Evolutionary conservation across 2,113 vertebrate genomes (phyloP).

Genomic region (Anser brachyrhynchus): DNA sequence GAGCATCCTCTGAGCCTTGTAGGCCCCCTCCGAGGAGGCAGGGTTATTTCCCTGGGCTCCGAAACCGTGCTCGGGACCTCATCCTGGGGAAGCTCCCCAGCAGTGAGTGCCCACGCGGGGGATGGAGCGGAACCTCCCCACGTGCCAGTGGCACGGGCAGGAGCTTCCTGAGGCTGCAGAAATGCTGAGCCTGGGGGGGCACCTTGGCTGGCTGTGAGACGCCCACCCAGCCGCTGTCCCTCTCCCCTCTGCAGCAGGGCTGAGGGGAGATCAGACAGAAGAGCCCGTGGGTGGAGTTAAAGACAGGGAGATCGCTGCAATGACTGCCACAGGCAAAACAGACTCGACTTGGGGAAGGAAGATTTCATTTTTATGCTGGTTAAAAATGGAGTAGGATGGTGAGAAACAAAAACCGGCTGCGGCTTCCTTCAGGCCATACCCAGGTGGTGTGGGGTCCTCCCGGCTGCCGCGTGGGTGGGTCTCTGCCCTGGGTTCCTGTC

Average conservation of each 20-base stretch:
- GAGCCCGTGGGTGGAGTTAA: neutral
- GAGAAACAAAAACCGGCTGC: neutral
- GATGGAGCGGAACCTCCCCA: neutral
- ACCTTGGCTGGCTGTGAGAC: neutral
- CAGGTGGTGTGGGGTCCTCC: neutral
- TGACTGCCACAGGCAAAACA: neutral
- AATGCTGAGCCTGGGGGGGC: neutral
- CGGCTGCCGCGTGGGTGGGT: neutral
- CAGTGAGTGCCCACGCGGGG: fast-evolving
- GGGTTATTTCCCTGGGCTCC: neutral
- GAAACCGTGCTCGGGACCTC: neutral
- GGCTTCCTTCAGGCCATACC: neutral
- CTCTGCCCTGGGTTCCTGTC: neutral
- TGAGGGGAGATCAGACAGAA: neutral
- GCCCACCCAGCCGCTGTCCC: neutral
- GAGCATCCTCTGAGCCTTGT: neutral
- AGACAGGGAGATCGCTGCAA: neutral
- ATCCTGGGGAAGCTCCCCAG: neutral
- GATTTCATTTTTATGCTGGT: neutral
- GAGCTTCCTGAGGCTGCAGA: neutral
- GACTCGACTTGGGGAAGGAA: neutral
- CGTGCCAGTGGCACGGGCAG: neutral
- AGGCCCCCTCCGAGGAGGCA: neutral
- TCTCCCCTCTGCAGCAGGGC: neutral
- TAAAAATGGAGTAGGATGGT: neutral